phyloP scores from a whole-genome alignment of 2,888 invertebrate species.

The Chymomyza procnemis region DNA sequence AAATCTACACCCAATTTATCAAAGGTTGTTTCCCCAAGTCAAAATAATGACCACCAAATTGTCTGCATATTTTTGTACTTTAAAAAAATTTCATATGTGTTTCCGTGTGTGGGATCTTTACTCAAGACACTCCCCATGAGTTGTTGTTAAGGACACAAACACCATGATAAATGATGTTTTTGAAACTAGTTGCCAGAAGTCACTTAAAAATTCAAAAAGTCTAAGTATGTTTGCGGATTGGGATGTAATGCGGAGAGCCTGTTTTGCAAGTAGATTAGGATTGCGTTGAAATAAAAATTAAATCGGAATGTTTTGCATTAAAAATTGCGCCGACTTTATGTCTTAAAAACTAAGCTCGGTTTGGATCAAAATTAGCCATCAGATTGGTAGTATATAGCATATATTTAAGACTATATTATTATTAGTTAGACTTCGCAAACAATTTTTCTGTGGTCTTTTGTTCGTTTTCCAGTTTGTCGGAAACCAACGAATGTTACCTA shows the following conservation, averaged over 20 bases:
- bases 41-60: conserved; percentile 40
- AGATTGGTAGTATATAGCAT: too few species aligned
- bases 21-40: conserved; percentile 27
- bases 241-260: conserved; percentile 41
- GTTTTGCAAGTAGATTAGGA: conserved; percentile 66
- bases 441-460: too few species aligned
- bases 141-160: neutral
- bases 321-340: too few species aligned
- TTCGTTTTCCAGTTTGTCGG: too few species aligned
- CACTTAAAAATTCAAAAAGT: neutral
- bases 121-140: conserved; percentile 37
- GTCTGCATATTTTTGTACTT: neutral
- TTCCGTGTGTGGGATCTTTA: conserved; percentile 39
- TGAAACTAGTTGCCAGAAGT: conserved; percentile 11
- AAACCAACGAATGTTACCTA: too few species aligned
- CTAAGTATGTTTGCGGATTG: conserved; percentile 10
- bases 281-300: conserved; percentile 68
- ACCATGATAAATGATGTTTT: conserved; percentile 63
- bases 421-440: too few species aligned
- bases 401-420: too few species aligned
- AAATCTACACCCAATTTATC: conserved; percentile 40
- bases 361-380: too few species aligned
- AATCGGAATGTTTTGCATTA: conserved; percentile 56
- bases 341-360: too few species aligned
- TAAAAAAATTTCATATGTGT: conserved; percentile 46